Percentiles rank a stretch among this genome's conserved stretches.
phyloP scores from a whole-genome alignment of 2,113 vertebrate species.

The Dicaeum eximium region DNA sequence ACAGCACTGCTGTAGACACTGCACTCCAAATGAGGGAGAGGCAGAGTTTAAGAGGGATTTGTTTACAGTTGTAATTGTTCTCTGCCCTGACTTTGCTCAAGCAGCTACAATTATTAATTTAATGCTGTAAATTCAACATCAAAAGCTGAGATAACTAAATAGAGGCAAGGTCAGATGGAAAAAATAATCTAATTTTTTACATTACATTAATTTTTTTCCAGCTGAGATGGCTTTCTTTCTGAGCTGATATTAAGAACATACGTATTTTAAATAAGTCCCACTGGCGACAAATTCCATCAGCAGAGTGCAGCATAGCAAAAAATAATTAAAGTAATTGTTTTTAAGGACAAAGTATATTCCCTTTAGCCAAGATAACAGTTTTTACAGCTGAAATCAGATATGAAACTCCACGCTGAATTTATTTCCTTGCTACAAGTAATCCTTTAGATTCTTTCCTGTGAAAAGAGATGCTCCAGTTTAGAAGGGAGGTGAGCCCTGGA shows the following conservation, averaged over 20 bases:
- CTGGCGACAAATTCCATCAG: background rate
- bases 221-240: background rate
- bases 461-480: background rate
- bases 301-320: background rate
- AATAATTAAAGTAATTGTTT: conserved; percentile 39
- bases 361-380: background rate
- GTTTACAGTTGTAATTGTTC: background rate
- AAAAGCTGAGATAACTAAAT: conserved; percentile 13
- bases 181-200: background rate
- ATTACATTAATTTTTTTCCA: background rate
- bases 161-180: background rate
- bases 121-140: background rate
- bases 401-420: background rate
- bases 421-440: background rate
- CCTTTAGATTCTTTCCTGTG: background rate
- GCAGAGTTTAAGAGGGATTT: background rate
- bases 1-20: background rate
- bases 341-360: background rate
- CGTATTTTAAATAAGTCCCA: background rate
- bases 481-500: background rate
- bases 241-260: background rate
- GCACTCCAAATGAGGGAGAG: rapidly evolving
- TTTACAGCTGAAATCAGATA: background rate
- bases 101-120: background rate
- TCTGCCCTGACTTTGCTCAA: background rate